A percentile compares a stretch with the other conserved stretches of the same genome.
These are phyloP conservation scores for Danio rerio DNA, from an alignment of 2,113 vertebrate genomes.

Conservation along the genomic window GRCz12tu NC_133182.1:1884001-1884500, in stretches of 20 bases:
- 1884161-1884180: constrained; percentile 56
- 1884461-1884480: no score
- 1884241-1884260: constrained; percentile 19
- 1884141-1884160: constrained; percentile 42
- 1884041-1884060: constrained; percentile 34
- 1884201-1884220: constrained; percentile 59
- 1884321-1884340: constrained; percentile 11
- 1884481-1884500: no score
- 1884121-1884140: constrained; percentile 36
- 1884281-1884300: constrained; percentile 55
- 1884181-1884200: constrained; percentile 49
- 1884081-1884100: constrained; percentile 10
- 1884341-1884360: constrained; percentile 82
- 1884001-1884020: constrained; percentile 18
- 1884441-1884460: constrained; percentile 76
- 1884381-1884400: constrained; percentile 84
- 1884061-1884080: background rate
- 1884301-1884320: constrained; percentile 52
- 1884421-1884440: constrained; percentile 75
- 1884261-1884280: constrained; percentile 55
- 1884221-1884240: constrained; percentile 19
- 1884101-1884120: background rate
- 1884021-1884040: constrained; percentile 49
- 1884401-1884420: constrained; percentile 76
- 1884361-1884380: constrained; percentile 82